Evolutionary conservation across 2,113 vertebrate genomes (phyloP).

Genomic region (Bucco capensis): DNA sequence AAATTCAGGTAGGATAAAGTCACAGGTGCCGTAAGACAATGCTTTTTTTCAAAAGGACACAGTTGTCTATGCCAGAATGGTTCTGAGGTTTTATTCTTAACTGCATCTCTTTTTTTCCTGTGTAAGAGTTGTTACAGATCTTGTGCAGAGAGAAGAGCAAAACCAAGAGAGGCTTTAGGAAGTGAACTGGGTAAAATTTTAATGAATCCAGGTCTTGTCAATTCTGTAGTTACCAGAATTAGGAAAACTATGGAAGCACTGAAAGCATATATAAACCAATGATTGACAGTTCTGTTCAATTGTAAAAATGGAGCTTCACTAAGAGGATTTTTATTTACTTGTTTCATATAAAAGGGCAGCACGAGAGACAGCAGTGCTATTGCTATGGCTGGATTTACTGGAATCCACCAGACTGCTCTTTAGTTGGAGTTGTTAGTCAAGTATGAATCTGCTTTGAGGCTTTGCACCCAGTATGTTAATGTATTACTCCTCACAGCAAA

Average conservation of each 20-base stretch:
- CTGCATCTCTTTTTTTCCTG: neutral
- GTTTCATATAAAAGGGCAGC: constrained; percentile 1
- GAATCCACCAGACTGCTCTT: neutral
- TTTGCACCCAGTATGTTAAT: neutral
- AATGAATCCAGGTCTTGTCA: neutral
- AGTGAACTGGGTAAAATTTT: neutral
- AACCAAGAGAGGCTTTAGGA: neutral
- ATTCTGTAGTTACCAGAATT: neutral
- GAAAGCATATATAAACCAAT: neutral
- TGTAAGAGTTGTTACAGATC: neutral
- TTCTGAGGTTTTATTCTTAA: neutral
- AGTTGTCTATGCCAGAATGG: neutral
- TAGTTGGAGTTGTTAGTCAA: neutral
- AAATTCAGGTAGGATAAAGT: neutral
- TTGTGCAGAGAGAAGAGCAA: neutral
- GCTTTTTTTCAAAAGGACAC: neutral
- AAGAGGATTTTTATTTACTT: neutral
- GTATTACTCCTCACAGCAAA: neutral
- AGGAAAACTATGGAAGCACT: neutral
- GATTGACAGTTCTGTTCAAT: neutral
- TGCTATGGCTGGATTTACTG: neutral
- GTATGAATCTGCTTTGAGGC: neutral
- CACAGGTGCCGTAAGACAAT: neutral
- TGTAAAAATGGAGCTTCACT: neutral
- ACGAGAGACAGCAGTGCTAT: neutral